phyloP scores from a whole-genome alignment of 2,888 invertebrate genomes.

The Orchesella flavescens region DNA sequence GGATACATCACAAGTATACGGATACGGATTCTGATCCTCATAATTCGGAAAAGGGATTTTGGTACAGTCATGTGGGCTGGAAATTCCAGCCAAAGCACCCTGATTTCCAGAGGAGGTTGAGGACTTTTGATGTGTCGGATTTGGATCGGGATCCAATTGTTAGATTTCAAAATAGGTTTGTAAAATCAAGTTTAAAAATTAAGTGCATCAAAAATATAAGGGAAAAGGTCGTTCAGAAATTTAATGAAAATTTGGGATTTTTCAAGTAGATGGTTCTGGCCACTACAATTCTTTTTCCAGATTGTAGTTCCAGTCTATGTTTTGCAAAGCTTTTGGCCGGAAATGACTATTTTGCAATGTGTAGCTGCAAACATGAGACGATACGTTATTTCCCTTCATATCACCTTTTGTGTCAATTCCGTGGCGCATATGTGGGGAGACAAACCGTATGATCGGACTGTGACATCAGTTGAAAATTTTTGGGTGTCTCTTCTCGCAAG shows the following conservation, averaged over 20 bases:
- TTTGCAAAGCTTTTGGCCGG: background rate
- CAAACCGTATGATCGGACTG: conserved; percentile 81
- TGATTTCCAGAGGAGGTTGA: conserved; percentile 88
- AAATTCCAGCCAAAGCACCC: conserved; percentile 91
- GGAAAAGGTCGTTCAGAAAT: too few relatives aligned
- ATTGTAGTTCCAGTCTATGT: background rate
- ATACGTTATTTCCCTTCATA: conserved; percentile 78
- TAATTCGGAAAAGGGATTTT: conserved; percentile 93
- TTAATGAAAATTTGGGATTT: too few relatives aligned
- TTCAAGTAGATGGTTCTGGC: background rate
- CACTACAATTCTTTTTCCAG: background rate
- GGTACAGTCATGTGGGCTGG: conserved; percentile 97
- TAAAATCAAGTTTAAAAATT: too few relatives aligned
- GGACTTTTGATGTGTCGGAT: conserved; percentile 88
- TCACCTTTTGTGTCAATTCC: conserved; percentile 94
- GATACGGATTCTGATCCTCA: conserved; percentile 96
- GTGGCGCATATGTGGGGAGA: conserved; percentile 91
- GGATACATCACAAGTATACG: conserved; percentile 79
- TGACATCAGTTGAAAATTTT: background rate
- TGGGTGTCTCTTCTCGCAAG: background rate
- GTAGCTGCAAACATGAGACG: background rate
- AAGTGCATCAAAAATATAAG: too few relatives aligned
- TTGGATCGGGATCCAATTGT: conserved; percentile 86
- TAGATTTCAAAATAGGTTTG: conserved; percentile 62
- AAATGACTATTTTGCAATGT: background rate